Evolutionary conservation across 1,140 invertebrate species (phyloP).

Genomic region (Cydia pomonella): DNA sequence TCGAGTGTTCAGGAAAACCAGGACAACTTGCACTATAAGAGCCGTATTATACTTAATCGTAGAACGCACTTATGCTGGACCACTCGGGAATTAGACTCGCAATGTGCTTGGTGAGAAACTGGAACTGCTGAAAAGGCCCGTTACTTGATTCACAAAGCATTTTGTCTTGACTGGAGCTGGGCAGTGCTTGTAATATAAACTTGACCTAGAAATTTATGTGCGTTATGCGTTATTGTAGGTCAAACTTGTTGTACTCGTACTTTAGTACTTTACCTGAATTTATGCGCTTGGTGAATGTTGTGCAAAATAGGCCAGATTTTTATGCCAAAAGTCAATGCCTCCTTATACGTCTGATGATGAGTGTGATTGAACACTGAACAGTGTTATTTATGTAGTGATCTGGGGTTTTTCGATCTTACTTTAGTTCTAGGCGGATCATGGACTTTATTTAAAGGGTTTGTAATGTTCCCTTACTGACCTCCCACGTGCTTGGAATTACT

Average conservation of each 20-base stretch:
- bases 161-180: background rate
- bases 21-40: background rate
- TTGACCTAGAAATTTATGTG: background rate
- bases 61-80: background rate
- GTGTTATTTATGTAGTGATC: background rate
- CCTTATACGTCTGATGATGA: background rate
- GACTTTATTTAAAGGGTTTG: too few relatives aligned
- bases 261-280: background rate
- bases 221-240: background rate
- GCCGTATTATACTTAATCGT: background rate
- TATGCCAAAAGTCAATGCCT: background rate
- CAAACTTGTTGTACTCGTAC: too few relatives aligned
- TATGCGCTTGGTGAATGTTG: background rate
- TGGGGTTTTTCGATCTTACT: too few relatives aligned
- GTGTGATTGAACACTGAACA: background rate
- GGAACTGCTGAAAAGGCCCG: background rate
- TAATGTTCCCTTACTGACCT: too few relatives aligned
- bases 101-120: background rate
- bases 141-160: conserved; percentile 14
- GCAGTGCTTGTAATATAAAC: background rate
- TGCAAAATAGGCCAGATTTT: background rate
- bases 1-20: background rate
- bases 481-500: too few relatives aligned
- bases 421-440: too few relatives aligned
- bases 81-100: background rate